Conservation (phyloP, 2,113 vertebrate species). For the Odontophorus gujanensis region DNA sequence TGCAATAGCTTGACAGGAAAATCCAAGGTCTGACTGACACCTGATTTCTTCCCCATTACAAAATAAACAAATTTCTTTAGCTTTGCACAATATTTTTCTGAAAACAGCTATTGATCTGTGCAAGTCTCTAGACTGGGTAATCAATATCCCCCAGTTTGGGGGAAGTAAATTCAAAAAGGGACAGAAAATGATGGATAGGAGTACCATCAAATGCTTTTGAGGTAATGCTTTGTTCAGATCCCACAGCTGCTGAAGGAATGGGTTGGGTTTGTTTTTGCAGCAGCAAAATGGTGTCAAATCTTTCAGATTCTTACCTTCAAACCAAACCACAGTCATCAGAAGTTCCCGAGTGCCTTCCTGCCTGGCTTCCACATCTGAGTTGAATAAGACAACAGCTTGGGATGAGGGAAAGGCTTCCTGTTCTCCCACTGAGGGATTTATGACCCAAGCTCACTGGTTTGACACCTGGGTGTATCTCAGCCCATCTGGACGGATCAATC, state of each 20-base stretch:
- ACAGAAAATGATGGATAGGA: conserved; percentile 73
- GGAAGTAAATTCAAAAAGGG: conserved; percentile 60
- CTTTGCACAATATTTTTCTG: conserved; percentile 64
- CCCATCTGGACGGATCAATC: background rate
- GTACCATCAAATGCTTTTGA: conserved; percentile 45
- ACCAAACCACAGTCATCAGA: background rate
- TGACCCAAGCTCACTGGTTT: conserved; percentile 26
- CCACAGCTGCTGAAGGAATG: conserved; percentile 45
- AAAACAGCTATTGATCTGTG: conserved; percentile 76
- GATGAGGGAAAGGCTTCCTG: background rate
- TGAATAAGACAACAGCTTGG: background rate
- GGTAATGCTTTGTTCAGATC: conserved; percentile 36
- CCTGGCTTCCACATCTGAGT: background rate
- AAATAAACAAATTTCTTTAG: conserved; percentile 79
- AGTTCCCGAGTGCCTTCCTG: background rate
- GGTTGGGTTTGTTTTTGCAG: conserved; percentile 22
- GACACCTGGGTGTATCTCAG: background rate
- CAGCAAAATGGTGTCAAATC: conserved; percentile 6
- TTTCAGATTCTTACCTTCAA: conserved; percentile 24
- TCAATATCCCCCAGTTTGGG: conserved; percentile 73
- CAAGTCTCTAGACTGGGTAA: conserved; percentile 63
- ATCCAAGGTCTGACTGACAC: conserved; percentile 65
- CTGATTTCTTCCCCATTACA: conserved; percentile 64
- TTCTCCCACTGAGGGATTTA: background rate
- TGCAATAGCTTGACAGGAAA: background rate